Percentiles rank a stretch among this genome's conserved stretches.
These are phyloP conservation scores for Thereva nobilitata DNA, from an alignment of 2,888 invertebrate genomes.

Conservation along the genomic window DNA sequence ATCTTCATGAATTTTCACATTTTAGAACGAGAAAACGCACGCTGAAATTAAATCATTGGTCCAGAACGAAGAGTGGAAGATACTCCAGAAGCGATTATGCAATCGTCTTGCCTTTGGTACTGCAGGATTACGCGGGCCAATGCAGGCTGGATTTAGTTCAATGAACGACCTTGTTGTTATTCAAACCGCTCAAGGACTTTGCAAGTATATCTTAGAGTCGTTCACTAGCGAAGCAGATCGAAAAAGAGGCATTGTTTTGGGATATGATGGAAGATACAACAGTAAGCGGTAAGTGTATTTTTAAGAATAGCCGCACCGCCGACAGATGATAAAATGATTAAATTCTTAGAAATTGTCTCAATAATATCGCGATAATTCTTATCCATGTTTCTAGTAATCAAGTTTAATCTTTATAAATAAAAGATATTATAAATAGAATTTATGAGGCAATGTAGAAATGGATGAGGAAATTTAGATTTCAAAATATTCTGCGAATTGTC, in stretches of 20 bases:
- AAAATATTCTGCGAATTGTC: too few species aligned
- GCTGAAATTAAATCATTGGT: constrained; percentile 67
- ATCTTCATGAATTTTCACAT: constrained; percentile 2
- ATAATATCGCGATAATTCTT: too few species aligned
- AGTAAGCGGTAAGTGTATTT: constrained; percentile 72
- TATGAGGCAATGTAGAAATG: too few species aligned
- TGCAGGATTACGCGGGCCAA: constrained; percentile 87
- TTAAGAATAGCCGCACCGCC: constrained; percentile 4
- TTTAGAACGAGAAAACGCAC: constrained; percentile 67
- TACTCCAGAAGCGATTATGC: constrained; percentile 68
- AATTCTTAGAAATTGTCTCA: neutral
- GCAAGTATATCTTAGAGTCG: constrained; percentile 70
- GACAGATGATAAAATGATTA: neutral
- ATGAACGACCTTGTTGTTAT: constrained; percentile 98
- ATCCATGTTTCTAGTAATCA: too few species aligned
- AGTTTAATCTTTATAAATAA: too few species aligned
- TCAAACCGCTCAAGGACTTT: constrained; percentile 91
- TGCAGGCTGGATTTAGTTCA: constrained; percentile 90
- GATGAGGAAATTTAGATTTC: too few species aligned
- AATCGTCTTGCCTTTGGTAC: constrained; percentile 85
- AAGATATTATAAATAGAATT: too few species aligned
- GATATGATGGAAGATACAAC: constrained; percentile 91
- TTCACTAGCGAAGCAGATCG: constrained; percentile 61
- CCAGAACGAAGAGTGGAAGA: constrained; percentile 61
- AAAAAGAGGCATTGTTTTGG: constrained; percentile 79